Evolutionary conservation across 2,113 vertebrate species (phyloP).

Genomic region (Anser brachyrhynchus): DNA sequence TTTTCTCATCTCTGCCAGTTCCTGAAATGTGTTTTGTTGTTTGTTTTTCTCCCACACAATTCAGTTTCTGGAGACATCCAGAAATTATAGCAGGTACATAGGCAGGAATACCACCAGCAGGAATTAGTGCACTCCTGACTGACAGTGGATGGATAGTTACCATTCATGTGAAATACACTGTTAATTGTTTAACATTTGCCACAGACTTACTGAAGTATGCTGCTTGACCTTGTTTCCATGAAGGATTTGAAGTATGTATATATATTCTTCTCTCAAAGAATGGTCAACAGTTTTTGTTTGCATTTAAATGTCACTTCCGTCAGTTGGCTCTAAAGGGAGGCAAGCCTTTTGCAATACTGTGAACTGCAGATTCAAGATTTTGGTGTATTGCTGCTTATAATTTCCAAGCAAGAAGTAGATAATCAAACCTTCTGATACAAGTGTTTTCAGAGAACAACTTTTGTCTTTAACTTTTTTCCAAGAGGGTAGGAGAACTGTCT

Average conservation of each 20-base stretch:
- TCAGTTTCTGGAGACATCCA: neutral
- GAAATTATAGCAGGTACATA: neutral
- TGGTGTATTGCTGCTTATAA: neutral
- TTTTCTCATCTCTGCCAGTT: neutral
- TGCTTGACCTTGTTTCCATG: neutral
- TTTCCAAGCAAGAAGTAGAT: neutral
- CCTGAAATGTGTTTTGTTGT: accelerated
- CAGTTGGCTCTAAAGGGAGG: neutral
- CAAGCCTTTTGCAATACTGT: neutral
- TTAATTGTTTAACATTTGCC: neutral
- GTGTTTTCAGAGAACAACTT: neutral
- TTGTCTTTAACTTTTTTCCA: neutral
- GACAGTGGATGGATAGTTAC: neutral
- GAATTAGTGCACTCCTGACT: neutral
- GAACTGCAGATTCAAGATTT: neutral
- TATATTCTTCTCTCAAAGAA: neutral
- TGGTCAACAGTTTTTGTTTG: neutral
- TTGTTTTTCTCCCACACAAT: neutral
- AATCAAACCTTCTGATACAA: neutral
- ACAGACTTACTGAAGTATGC: neutral
- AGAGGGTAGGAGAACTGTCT: neutral
- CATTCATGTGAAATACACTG: neutral
- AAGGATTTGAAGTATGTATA: neutral
- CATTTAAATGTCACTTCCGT: neutral
- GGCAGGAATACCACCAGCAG: neutral